Conservation (phyloP, 2,888 invertebrate genomes). For the Abrostola triplasia region DNA sequence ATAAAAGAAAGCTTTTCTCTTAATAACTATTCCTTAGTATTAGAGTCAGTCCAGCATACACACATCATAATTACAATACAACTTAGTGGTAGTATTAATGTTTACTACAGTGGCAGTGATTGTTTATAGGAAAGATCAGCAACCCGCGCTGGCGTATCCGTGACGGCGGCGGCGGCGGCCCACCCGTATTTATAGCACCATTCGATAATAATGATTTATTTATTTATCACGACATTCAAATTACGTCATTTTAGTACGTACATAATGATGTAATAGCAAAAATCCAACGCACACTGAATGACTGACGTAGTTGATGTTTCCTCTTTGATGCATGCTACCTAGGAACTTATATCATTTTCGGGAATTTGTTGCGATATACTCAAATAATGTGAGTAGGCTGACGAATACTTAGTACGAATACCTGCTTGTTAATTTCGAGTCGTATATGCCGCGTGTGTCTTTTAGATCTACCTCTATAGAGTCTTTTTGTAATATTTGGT, state of each 20-base stretch:
- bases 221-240: conserved; percentile 61
- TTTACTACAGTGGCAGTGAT: conserved; percentile 70
- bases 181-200: conserved; percentile 63
- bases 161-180: conserved; percentile 23
- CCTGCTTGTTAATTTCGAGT: too few relatives aligned
- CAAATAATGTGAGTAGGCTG: too few relatives aligned
- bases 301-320: background rate
- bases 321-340: too few relatives aligned
- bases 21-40: background rate
- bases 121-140: conserved; percentile 77
- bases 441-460: too few relatives aligned
- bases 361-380: too few relatives aligned
- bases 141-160: conserved; percentile 64
- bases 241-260: conserved; percentile 52
- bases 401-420: too few relatives aligned
- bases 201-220: conserved; percentile 65
- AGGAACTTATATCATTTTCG: too few relatives aligned
- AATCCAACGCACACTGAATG: background rate
- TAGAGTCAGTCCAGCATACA: background rate
- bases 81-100: conserved; percentile 61
- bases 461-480: too few relatives aligned
- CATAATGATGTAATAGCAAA: conserved; percentile 8
- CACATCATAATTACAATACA: conserved; percentile 37
- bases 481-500: too few relatives aligned
- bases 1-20: background rate